These are phyloP conservation scores for Patella ulyssiponensis DNA, from an alignment of 2,888 invertebrate species.

Conservation along the genomic window DNA sequence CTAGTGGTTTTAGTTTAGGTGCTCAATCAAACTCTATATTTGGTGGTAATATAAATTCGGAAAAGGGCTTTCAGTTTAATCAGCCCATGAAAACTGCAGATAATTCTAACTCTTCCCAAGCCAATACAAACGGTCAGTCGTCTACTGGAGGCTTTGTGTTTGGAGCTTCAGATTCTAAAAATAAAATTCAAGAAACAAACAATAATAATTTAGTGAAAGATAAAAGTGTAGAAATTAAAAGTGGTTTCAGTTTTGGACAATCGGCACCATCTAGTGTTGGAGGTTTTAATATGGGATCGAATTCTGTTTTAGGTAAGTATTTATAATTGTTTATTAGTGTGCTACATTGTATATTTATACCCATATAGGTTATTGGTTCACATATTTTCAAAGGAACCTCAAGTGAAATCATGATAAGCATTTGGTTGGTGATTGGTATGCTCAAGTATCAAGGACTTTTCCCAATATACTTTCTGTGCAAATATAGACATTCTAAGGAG, in stretches of 20 bases:
- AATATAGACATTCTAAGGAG: too few species aligned
- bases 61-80: slow-evolving; percentile 1
- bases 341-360: too few species aligned
- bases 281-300: not conserved
- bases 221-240: not conserved
- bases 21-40: slow-evolving; percentile 3
- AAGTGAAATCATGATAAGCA: too few species aligned
- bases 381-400: too few species aligned
- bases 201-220: slow-evolving; percentile 2
- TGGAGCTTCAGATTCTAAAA: slow-evolving; percentile 15
- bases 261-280: slow-evolving; percentile 1
- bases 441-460: too few species aligned
- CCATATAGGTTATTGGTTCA: too few species aligned
- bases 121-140: not conserved
- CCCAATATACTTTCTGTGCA: too few species aligned
- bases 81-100: too few species aligned
- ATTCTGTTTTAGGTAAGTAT: too few species aligned
- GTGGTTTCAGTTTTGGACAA: slow-evolving; percentile 17
- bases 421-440: too few species aligned
- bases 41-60: not conserved
- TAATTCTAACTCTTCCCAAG: too few species aligned
- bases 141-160: slow-evolving; percentile 24
- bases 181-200: slow-evolving; percentile 8
- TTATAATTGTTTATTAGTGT: too few species aligned
- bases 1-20: slow-evolving; percentile 7